Base-by-base conservation (phyloP, 2,797 vertebrate species). In the Lindbergichthys nudifrons region DNA sequence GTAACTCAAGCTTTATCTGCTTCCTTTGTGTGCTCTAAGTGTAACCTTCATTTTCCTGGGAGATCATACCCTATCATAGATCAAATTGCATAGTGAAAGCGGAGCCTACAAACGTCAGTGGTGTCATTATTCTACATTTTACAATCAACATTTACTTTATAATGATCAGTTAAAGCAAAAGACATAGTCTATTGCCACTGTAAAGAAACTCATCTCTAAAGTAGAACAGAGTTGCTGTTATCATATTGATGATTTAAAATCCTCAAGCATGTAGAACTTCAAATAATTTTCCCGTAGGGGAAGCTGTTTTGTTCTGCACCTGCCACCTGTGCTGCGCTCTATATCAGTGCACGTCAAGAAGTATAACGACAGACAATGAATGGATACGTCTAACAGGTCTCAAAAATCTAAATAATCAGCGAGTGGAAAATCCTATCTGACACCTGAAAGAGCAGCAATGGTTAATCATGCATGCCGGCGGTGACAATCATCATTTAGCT, bases 391-490 rank as follows among this genome's bases (percentile, higher is more conserved):
- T 79, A 75, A 84, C 63, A 47, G 75, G 84, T 80, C 66, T 54
- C 42, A 58, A 62, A 65, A 64, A 65, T 43, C 47, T 71, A 43
- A 53, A n/a, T 51, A 30, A 67, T 71, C 73, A 81, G 62, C 53
- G 48, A 77, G 73, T 74, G 76, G 41, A 85, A 91, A 89, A 92
- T 91, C 39, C 50, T 56, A 82, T 83, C 12, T 79, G 86, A 79
- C 89, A 82, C 56, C 56, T 85, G 81, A 81, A 81, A 76, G 65
- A 59, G 59, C 57, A 41, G 19, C 21, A 10, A 36, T 16, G 64
- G 56, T 73, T 80, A 88, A 73, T 30, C 64, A 61, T 58, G 82
- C 66, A 53, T 75, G 72, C 43, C 60, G 41, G 43, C 18, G 36
- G 16, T 23, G 51, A 19, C 56, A 61, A 18, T 77, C 66, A 65